Base-by-base conservation (phyloP, 2,113 vertebrate species). In the Crocuta crocuta region DNA sequence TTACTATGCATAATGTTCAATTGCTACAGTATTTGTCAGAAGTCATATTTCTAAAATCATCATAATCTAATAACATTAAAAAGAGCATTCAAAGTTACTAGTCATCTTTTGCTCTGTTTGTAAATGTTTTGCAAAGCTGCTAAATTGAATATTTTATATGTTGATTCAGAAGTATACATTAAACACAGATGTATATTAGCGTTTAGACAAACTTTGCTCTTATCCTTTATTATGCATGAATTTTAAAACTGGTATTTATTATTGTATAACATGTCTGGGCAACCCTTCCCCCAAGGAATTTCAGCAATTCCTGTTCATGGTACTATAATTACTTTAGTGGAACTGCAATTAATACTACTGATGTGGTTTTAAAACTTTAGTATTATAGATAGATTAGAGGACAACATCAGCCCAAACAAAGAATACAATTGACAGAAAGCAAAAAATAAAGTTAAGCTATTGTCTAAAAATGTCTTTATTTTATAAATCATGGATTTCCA, bases 1-100 rank as follows among this genome's bases (percentile, higher is more conserved):
- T 80, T 61, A 31, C 61, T 83, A 13, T 70, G 35, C 65, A 79
- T 94, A 48, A 73, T 53, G 24, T 80, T 92, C 10, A 74, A 84
- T 86, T 97, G 78, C 65, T 86, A n/a, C 1, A 26, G 33, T 92
- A 19, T 92, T 97, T 98, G 26, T 97, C 88, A 96, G 89, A 97
- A 97, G 12, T 92, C 66, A 35, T 58, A 43, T 95, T 83, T 84
- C 33, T 63, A 81, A 97, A 94, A 21, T 33, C 31, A 88, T 4
- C 65, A 94, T 85, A 94, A 94, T 95, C 39, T 97, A 92, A 91
- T 81, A 91, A 84, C 45, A 2, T 16, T 45, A 65, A 91, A 96
- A 92, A 92, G 43, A 83, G 63, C 16, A 92, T 89, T 63, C 66
- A 84, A 91, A 91, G 74, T 85, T 73, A n/a, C 61, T 96, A 73